phyloP scores from a whole-genome alignment of 2,797 vertebrate species.

The Siniperca scherzeri region DNA sequence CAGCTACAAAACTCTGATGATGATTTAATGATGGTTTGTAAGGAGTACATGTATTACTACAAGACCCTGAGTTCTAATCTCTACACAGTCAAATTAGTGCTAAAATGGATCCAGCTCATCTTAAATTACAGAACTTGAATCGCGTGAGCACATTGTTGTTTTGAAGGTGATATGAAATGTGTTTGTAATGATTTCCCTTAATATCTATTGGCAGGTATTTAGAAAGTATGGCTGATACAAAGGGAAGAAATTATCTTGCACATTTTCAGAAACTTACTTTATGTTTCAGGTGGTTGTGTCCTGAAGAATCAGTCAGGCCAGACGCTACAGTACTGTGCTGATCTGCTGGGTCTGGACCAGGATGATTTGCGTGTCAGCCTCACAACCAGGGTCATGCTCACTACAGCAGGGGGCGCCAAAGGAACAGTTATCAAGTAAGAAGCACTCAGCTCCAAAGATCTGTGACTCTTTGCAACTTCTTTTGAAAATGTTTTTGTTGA shows the following conservation, averaged over 20 bases:
- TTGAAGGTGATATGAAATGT: too few relatives aligned
- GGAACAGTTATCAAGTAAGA: slow-evolving; percentile 99
- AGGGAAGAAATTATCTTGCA: neutral
- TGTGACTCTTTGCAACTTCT: neutral
- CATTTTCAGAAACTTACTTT: slow-evolving; percentile 14
- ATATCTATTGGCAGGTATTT: neutral
- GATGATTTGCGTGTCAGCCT: slow-evolving; percentile 95
- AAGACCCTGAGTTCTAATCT: neutral
- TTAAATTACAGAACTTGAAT: too few relatives aligned
- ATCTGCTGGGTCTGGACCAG: slow-evolving; percentile 93
- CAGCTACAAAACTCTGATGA: neutral
- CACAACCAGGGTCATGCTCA: slow-evolving; percentile 97
- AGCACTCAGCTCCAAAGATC: neutral
- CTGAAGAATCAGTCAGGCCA: slow-evolving; percentile 90
- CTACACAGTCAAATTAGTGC: too few relatives aligned
- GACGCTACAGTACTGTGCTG: slow-evolving; percentile 91
- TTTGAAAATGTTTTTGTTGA: slow-evolving; percentile 6
- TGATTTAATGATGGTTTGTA: neutral
- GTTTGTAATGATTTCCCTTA: too few relatives aligned
- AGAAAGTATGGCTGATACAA: neutral
- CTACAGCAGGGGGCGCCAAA: slow-evolving; percentile 98
- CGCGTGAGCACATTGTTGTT: too few relatives aligned
- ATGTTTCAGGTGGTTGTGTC: slow-evolving; percentile 91
- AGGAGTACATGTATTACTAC: neutral
- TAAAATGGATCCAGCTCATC: too few relatives aligned